Conservation (phyloP, 2,888 invertebrate species). For the Phania funesta region DNA sequence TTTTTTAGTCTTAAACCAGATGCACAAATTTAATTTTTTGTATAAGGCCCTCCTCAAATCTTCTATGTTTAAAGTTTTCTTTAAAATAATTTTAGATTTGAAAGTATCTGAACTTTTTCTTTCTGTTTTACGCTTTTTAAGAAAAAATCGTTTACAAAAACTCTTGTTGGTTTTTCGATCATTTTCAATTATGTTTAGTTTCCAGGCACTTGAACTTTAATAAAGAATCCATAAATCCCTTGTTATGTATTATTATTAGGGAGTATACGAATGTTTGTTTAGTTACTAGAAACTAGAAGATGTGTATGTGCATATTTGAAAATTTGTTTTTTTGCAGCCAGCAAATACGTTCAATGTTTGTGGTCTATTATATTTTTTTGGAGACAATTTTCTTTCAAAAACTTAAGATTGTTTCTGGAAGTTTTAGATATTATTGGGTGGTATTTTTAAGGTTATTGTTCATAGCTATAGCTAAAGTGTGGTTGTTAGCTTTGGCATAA, state of each 20-base stretch:
- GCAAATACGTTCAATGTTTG: conserved; percentile 24
- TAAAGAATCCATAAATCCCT: conserved; percentile 58
- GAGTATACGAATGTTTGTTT: neutral
- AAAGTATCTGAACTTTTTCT: no score
- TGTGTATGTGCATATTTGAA: neutral
- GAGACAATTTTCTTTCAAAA: neutral
- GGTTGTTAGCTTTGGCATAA: neutral
- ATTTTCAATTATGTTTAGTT: conserved; percentile 62
- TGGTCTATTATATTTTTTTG: neutral
- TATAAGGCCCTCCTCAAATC: no score
- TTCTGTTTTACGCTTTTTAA: neutral
- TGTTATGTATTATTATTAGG: conserved; percentile 30
- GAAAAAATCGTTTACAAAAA: neutral
- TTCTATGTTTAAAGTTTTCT: no score
- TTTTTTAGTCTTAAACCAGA: no score
- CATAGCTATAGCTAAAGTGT: neutral
- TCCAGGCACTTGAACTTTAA: conserved; percentile 60
- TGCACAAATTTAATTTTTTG: no score
- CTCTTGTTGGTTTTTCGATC: conserved; percentile 24
- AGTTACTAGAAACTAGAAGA: neutral
- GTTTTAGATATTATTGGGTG: conserved; percentile 16
- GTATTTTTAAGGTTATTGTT: neutral
- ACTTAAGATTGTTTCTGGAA: neutral
- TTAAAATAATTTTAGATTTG: no score
- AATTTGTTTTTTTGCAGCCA: neutral